phyloP scores from a whole-genome alignment of 2,113 vertebrate genomes.

The Melanotaenia duboulayi region DNA sequence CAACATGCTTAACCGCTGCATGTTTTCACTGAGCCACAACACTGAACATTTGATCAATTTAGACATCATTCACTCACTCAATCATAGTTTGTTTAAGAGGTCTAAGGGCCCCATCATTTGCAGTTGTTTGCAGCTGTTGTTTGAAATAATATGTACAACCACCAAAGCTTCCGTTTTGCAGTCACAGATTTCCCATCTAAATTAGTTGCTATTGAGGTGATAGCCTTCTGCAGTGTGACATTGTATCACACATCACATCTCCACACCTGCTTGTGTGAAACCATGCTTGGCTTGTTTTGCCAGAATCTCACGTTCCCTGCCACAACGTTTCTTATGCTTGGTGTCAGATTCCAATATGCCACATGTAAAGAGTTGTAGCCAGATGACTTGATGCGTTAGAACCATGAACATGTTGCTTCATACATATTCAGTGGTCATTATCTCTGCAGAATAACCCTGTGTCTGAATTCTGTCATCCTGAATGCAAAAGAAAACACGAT shows the following conservation, averaged over 20 bases:
- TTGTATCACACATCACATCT: slow-evolving; percentile 25
- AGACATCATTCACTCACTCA: not conserved
- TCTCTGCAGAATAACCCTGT: slow-evolving; percentile 39
- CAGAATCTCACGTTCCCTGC: slow-evolving; percentile 9
- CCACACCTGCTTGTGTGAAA: slow-evolving; percentile 37
- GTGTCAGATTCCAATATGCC: slow-evolving; percentile 21
- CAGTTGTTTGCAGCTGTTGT: slow-evolving; percentile 12
- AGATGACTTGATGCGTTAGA: slow-evolving; percentile 26
- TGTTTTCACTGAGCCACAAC: not conserved
- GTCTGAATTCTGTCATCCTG: slow-evolving; percentile 62
- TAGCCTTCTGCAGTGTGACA: slow-evolving; percentile 21
- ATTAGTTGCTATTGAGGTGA: slow-evolving; percentile 31
- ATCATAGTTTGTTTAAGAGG: not conserved
- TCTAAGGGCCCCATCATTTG: not conserved
- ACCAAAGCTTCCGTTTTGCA: slow-evolving; percentile 15
- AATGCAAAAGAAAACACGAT: slow-evolving; percentile 40
- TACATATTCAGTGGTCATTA: slow-evolving; percentile 66
- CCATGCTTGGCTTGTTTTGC: slow-evolving; percentile 23
- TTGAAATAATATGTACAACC: slow-evolving; percentile 27
- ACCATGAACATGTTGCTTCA: slow-evolving; percentile 39
- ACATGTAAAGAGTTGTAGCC: slow-evolving; percentile 23
- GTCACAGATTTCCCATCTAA: slow-evolving; percentile 29
- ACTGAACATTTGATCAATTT: not conserved
- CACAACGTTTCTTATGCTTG: slow-evolving; percentile 4
- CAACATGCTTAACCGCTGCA: not conserved